Percentiles rank a stretch among this genome's conserved stretches.
phyloP scores from a whole-genome alignment of 2,797 vertebrate genomes.

The Geotrypetes seraphini region DNA sequence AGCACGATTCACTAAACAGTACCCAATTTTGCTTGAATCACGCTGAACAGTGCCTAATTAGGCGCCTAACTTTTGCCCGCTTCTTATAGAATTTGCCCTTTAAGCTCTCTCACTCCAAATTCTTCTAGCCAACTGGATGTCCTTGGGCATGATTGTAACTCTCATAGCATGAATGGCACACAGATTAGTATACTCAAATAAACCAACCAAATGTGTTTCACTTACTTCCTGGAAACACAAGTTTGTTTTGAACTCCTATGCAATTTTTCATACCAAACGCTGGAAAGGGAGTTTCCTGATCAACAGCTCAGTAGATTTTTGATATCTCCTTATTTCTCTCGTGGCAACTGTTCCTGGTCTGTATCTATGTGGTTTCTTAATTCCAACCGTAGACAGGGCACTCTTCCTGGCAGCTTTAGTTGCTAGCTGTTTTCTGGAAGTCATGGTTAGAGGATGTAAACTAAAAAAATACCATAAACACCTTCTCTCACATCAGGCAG shows the following conservation, averaged over 20 bases:
- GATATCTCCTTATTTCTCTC: slow-evolving; percentile 82
- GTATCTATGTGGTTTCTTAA: slow-evolving; percentile 86
- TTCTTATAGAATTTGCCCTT: too few species aligned
- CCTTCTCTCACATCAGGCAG: too few species aligned
- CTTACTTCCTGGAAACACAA: slow-evolving; percentile 58
- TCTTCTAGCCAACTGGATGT: slow-evolving; percentile 82
- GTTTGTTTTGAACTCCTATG: slow-evolving; percentile 73
- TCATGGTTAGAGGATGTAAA: too few species aligned
- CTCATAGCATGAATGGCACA: slow-evolving; percentile 83
- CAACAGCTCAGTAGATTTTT: slow-evolving; percentile 81
- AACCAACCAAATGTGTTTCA: slow-evolving; percentile 56
- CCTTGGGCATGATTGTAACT: slow-evolving; percentile 85
- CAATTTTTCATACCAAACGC: slow-evolving; percentile 76
- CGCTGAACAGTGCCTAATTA: too few species aligned
- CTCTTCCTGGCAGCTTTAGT: slow-evolving; percentile 82
- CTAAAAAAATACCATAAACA: too few species aligned
- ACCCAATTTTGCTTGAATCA: too few species aligned
- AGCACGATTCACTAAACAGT: too few species aligned
- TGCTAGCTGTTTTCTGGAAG: slow-evolving; percentile 75
- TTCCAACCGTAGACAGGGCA: slow-evolving; percentile 75
- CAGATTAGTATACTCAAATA: slow-evolving; percentile 84
- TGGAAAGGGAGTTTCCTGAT: slow-evolving; percentile 81
- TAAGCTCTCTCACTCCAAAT: slow-evolving; percentile 79
- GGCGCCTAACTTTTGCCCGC: too few species aligned
- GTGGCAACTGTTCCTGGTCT: slow-evolving; percentile 78